phyloP scores from a whole-genome alignment of 2,797 vertebrate species.

The Adrianichthys oophorus region DNA sequence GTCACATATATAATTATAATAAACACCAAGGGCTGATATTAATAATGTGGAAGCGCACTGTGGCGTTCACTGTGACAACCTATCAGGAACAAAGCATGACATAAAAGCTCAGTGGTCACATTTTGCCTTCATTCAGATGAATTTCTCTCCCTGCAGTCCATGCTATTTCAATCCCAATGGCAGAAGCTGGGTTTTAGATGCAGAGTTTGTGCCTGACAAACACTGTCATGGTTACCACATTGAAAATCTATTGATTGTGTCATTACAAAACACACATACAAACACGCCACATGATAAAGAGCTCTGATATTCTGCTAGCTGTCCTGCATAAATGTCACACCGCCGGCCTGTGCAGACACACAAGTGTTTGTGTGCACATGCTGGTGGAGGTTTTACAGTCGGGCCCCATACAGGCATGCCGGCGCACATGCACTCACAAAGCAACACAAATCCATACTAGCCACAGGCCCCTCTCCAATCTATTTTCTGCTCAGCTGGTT shows the following conservation, averaged over 20 bases:
- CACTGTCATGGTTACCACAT: not conserved
- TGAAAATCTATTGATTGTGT: constrained; percentile 26
- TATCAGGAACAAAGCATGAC: not conserved
- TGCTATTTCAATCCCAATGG: not conserved
- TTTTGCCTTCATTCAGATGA: not conserved
- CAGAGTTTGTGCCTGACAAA: constrained; percentile 10
- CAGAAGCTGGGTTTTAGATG: not conserved
- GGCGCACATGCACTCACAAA: constrained; percentile 76
- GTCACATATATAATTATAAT: no score
- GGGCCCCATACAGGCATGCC: constrained; percentile 10
- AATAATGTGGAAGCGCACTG: no score
- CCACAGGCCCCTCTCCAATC: constrained; percentile 98
- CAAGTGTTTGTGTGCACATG: not conserved
- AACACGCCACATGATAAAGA: constrained; percentile 24
- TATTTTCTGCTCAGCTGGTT: constrained; percentile 99
- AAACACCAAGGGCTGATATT: no score
- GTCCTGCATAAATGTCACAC: constrained; percentile 40
- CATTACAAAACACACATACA: constrained; percentile 13
- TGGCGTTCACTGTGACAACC: no score
- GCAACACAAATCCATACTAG: constrained; percentile 93
- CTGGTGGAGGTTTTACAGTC: constrained; percentile 36
- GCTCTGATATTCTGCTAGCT: constrained; percentile 22
- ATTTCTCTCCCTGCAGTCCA: not conserved
- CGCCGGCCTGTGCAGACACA: not conserved
- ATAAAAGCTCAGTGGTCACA: not conserved